Base-by-base conservation (phyloP, 2,113 vertebrate species). In the Psephotus haematonotus region DNA sequence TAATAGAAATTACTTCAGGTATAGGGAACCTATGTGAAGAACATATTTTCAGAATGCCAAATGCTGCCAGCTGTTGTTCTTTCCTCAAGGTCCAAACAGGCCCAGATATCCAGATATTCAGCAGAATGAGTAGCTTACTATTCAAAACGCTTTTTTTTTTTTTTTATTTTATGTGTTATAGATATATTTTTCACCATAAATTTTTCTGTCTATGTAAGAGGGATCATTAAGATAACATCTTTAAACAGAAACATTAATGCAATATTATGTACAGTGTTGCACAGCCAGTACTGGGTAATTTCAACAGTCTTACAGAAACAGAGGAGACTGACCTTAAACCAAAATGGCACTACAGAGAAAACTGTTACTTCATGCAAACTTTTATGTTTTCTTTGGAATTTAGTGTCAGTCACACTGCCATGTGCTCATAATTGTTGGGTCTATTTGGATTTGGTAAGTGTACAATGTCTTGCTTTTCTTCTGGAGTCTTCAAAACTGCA, bases 61-160 rank as follows among this genome's bases (percentile, higher is more conserved):
- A 67, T 11, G 3, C 27, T 79, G 7, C 8, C 11, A 47, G 14
- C 6, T 67, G 10, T 65, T 81, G 5, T 29, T 91, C 47, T 65
- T 79, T 18, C 16, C 8, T 57, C 25, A 62, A 49, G 13, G 9
- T 28, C 17, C 4, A 70, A 79, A 75, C 12, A 65, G 33, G 17
- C 4, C 7, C 19, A 47, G 41, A 50, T 23, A 60, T 28, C 14
- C 52, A 71, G 8, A 33, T 60, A 67, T 52, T 25, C 37, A 67
- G 29, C 15, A 82, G 13, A 25, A 63, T 47, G 6, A 20, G 23
- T 24, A 47, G 6, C 14, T 57, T 62, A 7, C 2, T 50, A 17
- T 65, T 55, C 4, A 88, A 39, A 84, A 43, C 47, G 0, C 0
- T 2, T 7, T 49, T 80, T 8, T 7, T 49, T 80, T 8, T 49